Conservation (phyloP, 2,113 vertebrate species). For the Chaetodon auriga region DNA sequence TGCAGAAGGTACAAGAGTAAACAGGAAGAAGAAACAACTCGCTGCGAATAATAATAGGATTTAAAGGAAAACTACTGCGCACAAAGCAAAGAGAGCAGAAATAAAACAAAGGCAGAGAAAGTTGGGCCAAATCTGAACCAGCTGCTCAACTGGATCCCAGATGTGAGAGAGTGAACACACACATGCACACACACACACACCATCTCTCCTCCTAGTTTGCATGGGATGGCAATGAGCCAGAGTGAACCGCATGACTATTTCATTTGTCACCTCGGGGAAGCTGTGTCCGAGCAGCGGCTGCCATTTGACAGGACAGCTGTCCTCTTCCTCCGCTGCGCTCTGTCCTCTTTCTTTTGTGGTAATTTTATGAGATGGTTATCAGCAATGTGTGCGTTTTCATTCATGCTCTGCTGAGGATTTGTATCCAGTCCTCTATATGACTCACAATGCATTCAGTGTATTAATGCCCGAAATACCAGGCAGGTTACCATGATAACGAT, state of each 20-base stretch:
- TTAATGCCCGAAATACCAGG: slow-evolving; percentile 24
- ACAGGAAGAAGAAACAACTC: slow-evolving; percentile 50
- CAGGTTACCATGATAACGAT: slow-evolving; percentile 26
- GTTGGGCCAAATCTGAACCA: slow-evolving; percentile 65
- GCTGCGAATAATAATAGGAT: slow-evolving; percentile 21
- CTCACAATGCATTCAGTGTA: slow-evolving; percentile 3
- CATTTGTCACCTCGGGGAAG: slow-evolving; percentile 58
- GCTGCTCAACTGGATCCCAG: slow-evolving; percentile 73
- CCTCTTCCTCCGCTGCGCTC: slow-evolving; percentile 15
- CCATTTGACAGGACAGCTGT: slow-evolving; percentile 41
- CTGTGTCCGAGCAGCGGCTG: slow-evolving; percentile 6
- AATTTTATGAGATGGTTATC: slow-evolving; percentile 7
- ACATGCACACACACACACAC: slow-evolving; percentile 21
- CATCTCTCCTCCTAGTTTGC: slow-evolving; percentile 19
- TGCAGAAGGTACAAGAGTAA: slow-evolving; percentile 23
- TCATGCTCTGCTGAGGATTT: slow-evolving; percentile 21
- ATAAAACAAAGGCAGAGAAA: slow-evolving; percentile 59
- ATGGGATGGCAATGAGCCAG: slow-evolving; percentile 22
- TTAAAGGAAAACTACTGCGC: slow-evolving; percentile 26
- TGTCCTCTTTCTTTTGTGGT: slow-evolving; percentile 30
- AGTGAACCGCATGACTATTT: slow-evolving; percentile 46
- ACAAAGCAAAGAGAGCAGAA: slow-evolving; percentile 28
- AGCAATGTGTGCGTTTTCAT: slow-evolving; percentile 21
- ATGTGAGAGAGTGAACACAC: slow-evolving; percentile 47
- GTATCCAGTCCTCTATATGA: neutral